Base-by-base conservation (phyloP, 1,140 invertebrate genomes). In the Conopomorpha cramerella region DNA sequence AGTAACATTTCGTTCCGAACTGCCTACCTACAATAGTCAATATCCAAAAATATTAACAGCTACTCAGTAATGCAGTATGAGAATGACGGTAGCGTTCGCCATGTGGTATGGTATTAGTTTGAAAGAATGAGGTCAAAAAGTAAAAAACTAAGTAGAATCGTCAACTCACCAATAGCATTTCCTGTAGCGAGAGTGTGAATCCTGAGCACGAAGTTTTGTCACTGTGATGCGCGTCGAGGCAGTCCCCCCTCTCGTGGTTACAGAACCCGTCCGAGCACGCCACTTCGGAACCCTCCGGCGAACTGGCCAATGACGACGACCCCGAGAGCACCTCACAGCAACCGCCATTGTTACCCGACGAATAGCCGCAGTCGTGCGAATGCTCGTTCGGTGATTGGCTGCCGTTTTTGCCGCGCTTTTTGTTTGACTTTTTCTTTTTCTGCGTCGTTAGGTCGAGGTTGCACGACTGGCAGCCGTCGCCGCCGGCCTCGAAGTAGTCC, bases 261-360 rank as follows among this genome's bases (percentile, higher is more conserved):
- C 90, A 92, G 60, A 88, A 90, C 18, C 86, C 86, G 54, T 92
- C 90, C 1, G 86, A 90, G 70, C 90, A 92, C 0, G 89, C 91
- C 19, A 92, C 83, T 60, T 92, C 91, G 0, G 90, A 92, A 14
- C 90, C 90, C 53, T 91, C 90, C 0, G 90, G 89, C 8, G 89
- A 89, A 54, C 87, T 90, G 30, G 85, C 83, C 17, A 86, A 71
- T 43, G 89, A 91, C 13, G 85, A 88, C 2, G 83, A 85, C 19
- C 82, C 78, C 13, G 82, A 84, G 19, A 78, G 65, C 13, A 81
- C 82, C 46, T 83, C 84, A 55, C 81, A 84, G 52, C 81, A 84
- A 15, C 86, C 86, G 39, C 86, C 86, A 52, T 86, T 89, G 45
- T 61, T 84, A 41, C 89, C 89, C 7, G 89, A 92, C 13, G 87